Evolutionary conservation across 2,113 vertebrate genomes (phyloP).

Genomic region (Equus przewalskii): DNA sequence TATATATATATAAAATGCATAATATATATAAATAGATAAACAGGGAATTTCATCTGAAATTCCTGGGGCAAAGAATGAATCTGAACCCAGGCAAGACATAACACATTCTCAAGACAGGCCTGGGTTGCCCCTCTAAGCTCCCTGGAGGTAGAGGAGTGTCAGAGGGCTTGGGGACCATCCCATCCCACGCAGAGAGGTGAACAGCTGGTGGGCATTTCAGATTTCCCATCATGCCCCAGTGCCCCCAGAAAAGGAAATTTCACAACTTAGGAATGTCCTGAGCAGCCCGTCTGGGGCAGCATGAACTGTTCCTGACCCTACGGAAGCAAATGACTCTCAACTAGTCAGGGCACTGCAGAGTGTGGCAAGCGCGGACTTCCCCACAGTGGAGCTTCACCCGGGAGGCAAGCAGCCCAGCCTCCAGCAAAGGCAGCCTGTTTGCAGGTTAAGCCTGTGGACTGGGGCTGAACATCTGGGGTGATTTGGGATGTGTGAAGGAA

Average conservation of each 20-base stretch:
- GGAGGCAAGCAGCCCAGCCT: background rate
- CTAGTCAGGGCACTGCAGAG: background rate
- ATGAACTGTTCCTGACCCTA: background rate
- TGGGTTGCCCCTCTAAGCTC: background rate
- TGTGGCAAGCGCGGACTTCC: background rate
- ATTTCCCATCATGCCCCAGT: slow-evolving; percentile 8
- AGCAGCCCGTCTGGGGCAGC: background rate
- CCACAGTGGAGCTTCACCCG: background rate
- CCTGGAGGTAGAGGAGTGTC: background rate
- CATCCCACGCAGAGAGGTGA: background rate
- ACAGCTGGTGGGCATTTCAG: slow-evolving; percentile 41
- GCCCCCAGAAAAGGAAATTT: slow-evolving; percentile 51
- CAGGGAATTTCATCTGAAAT: background rate
- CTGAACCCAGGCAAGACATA: background rate
- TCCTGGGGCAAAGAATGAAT: background rate
- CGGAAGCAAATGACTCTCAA: background rate
- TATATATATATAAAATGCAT: background rate
- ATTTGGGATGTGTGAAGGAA: background rate
- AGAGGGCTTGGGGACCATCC: background rate
- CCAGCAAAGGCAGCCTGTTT: background rate
- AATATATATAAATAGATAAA: background rate
- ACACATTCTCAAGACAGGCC: background rate
- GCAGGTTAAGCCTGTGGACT: background rate
- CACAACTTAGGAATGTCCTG: slow-evolving; percentile 20
- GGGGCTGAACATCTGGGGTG: background rate